phyloP scores from a whole-genome alignment of 2,797 vertebrate species.

The Diplodus puntazzo region DNA sequence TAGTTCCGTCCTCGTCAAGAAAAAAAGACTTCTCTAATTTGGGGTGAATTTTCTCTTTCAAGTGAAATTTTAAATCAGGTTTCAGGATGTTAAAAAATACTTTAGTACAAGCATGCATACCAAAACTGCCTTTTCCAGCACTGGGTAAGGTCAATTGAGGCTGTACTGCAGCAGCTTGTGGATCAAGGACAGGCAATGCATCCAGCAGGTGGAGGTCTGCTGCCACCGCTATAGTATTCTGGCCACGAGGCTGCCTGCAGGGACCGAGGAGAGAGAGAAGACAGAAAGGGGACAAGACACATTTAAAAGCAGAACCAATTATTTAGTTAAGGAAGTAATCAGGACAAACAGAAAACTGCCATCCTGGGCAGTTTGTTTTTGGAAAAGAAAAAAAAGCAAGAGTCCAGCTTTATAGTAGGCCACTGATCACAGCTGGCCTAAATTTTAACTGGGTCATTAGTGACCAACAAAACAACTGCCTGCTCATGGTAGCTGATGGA shows the following conservation, averaged over 20 bases:
- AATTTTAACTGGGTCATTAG: conserved; percentile 43
- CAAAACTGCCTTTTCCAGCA: background rate
- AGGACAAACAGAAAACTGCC: conserved; percentile 1
- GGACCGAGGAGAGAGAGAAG: conserved; percentile 41
- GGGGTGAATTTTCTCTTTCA: too few relatives aligned
- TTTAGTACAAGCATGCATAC: conserved; percentile 1
- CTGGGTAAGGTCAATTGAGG: conserved; percentile 69
- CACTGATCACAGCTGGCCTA: conserved; percentile 20
- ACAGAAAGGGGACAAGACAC: conserved; percentile 34
- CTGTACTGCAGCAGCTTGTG: conserved; percentile 90
- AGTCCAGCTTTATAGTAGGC: conserved; percentile 23
- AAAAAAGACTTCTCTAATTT: too few relatives aligned
- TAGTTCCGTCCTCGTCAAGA: too few relatives aligned
- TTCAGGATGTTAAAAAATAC: background rate
- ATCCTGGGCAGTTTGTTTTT: background rate
- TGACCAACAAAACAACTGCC: conserved; percentile 24
- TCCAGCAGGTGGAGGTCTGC: conserved; percentile 88
- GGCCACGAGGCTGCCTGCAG: conserved; percentile 87
- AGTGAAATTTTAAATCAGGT: too few relatives aligned
- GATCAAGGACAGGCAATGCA: conserved; percentile 86
- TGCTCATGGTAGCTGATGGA: background rate
- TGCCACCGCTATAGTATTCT: conserved; percentile 77
- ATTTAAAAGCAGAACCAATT: conserved; percentile 12
- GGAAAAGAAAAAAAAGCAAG: background rate
- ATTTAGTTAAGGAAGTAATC: conserved; percentile 25